A percentile compares a stretch with the other conserved stretches of the same genome.
Evolutionary conservation across 2,113 vertebrate genomes (phyloP).

Genomic region (Phaethornis superciliosus): DNA sequence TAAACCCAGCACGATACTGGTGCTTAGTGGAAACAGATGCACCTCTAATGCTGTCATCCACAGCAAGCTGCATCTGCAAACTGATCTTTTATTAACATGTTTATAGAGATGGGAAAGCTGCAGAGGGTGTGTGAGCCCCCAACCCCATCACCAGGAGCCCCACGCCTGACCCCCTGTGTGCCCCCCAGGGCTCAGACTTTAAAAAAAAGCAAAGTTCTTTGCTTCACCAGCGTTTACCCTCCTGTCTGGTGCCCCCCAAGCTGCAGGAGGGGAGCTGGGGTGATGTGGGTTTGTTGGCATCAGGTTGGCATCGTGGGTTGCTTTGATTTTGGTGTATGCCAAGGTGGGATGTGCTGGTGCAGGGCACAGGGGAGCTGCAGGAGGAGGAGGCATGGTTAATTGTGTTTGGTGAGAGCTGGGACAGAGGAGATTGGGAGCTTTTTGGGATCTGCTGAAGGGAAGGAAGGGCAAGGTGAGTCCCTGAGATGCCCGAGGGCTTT

Average conservation of each 20-base stretch:
- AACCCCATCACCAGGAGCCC: not conserved
- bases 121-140: not conserved
- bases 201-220: not conserved
- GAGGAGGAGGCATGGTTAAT: not conserved
- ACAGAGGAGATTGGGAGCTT: accelerated
- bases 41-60: conserved; percentile 44
- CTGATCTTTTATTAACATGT: conserved; percentile 18
- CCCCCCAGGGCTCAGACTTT: not conserved
- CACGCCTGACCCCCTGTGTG: accelerated
- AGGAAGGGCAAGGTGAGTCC: not conserved
- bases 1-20: conserved; percentile 46
- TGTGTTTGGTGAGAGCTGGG: not conserved
- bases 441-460: not conserved
- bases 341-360: not conserved
- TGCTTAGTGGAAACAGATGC: conserved; percentile 25
- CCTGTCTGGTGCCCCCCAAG: not conserved
- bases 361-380: not conserved
- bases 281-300: accelerated
- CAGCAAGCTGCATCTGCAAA: conserved; percentile 1
- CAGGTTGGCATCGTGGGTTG: not conserved
- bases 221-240: not conserved
- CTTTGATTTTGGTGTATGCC: not conserved
- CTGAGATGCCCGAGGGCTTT: not conserved
- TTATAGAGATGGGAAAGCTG: not conserved
- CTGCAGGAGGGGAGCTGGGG: not conserved